Evolutionary conservation across 2,888 invertebrate species (phyloP), one percentile per base, ranked within the genome.

Genomic region (Punctoribates punctum): DNA sequence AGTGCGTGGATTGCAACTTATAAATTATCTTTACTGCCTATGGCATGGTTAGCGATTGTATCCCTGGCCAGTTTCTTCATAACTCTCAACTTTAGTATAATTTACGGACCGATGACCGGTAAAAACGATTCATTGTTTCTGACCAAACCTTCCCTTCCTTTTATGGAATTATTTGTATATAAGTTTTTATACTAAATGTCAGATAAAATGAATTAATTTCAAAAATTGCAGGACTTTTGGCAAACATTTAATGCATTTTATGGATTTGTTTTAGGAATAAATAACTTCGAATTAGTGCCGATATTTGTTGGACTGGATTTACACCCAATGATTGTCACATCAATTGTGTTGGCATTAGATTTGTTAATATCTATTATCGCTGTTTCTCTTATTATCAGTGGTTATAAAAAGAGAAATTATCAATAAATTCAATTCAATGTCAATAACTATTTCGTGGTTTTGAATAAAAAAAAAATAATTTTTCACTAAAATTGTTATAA

Each of bases 1-100:
- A 38, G 34, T 11, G 65, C 65, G n/a, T 67, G 65, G 65, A 67
- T 67, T 67, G 65, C 65, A 4, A 67, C 20, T n/a, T 67, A 67
- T 38, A 67, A n/a, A 20, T 9, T 67, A 38, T 67, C 65, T 15
- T 27, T 67, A 3, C 15, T 67, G 38, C 65, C 65, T 1, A 29
- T 67, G n/a, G 15, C 38, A 2, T 67, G 65, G 65, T 67, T 67
- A 38, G 27, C 34, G 8, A 67, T 38, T 13, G 34, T 67, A 5
- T 67, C 65, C 3, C 8, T 67, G n/a, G 65, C 65, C 38, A 67
- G 65, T 27, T 67, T 67, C 38, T 67, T 67, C 34, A 67, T 67
- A 8, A 67, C 65, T n/a, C 34, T 67, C 34, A 67, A 67, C 27
- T 38, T 67, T 15, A 67, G 34, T 20, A 67, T 67, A n/a, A n/a